phyloP scores from a whole-genome alignment of 2,797 vertebrate genomes.

The Tympanoctomys barrerae region DNA sequence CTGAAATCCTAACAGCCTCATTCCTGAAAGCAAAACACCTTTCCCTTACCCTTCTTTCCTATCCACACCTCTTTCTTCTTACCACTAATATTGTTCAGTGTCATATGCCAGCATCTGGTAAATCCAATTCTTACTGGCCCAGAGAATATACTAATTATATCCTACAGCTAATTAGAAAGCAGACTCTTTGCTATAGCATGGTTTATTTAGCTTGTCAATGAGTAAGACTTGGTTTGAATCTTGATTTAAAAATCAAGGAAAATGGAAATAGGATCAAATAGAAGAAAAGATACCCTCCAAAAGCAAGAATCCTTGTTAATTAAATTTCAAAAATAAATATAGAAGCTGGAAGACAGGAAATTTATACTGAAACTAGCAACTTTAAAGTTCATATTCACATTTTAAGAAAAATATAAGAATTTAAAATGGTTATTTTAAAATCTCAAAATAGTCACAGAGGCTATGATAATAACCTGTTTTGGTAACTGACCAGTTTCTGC shows the following conservation, averaged over 20 bases:
- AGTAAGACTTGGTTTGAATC: slow-evolving; percentile 68
- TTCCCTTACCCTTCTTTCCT: not conserved
- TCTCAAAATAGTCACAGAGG: not conserved
- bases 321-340: slow-evolving; percentile 53
- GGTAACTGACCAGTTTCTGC: not conserved
- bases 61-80: slow-evolving; percentile 22
- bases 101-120: slow-evolving; percentile 75
- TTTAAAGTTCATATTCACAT: not conserved
- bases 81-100: slow-evolving; percentile 44
- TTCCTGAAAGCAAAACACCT: not conserved
- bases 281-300: slow-evolving; percentile 15
- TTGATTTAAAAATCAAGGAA: slow-evolving; percentile 74
- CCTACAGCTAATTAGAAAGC: slow-evolving; percentile 80
- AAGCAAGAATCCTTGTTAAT: slow-evolving; percentile 22
- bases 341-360: not conserved
- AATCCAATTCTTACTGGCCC: slow-evolving; percentile 74
- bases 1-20: slow-evolving; percentile 13
- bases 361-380: slow-evolving; percentile 19
- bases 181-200: slow-evolving; percentile 66
- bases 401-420: slow-evolving; percentile 16
- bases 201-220: slow-evolving; percentile 79
- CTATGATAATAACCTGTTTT: slow-evolving; percentile 6
- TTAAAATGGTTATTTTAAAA: not conserved
- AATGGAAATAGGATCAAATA: slow-evolving; percentile 26
- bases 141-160: slow-evolving; percentile 79